Evolutionary conservation across 2,113 vertebrate genomes (phyloP).

Genomic region (Scartelaos histophorus): DNA sequence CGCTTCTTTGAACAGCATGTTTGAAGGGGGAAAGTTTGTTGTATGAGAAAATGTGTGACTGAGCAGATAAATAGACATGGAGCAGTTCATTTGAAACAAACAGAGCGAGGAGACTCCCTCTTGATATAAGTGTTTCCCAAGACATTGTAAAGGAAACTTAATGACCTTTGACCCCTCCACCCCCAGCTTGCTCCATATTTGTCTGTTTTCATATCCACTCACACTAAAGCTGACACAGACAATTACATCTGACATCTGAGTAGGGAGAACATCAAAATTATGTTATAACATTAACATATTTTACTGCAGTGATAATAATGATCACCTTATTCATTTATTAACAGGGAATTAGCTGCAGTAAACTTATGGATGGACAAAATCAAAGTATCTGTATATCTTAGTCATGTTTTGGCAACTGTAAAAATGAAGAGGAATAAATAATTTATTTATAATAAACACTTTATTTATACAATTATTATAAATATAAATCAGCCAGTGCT

Average conservation of each 20-base stretch:
- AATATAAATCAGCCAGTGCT: too few relatives aligned
- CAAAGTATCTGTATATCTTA: too few relatives aligned
- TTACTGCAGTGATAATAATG: too few relatives aligned
- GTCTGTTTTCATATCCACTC: constrained; percentile 13
- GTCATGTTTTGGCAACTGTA: too few relatives aligned
- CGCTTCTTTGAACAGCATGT: neutral
- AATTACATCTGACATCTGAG: constrained; percentile 34
- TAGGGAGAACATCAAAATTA: neutral
- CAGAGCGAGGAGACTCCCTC: constrained; percentile 55
- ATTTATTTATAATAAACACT: too few relatives aligned
- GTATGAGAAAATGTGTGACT: constrained; percentile 16
- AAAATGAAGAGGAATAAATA: too few relatives aligned
- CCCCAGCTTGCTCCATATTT: constrained; percentile 30
- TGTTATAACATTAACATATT: too few relatives aligned
- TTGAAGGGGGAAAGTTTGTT: neutral
- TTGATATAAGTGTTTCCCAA: constrained; percentile 55
- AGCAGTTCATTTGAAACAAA: neutral
- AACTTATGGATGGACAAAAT: too few relatives aligned
- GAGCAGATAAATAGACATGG: neutral
- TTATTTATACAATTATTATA: too few relatives aligned
- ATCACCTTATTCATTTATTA: too few relatives aligned
- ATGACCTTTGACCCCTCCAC: constrained; percentile 31
- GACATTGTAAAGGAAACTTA: constrained; percentile 28
- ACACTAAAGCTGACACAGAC: neutral
- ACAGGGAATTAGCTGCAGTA: too few relatives aligned